A percentile compares a stretch with the other conserved stretches of the same genome.
Evolutionary conservation across 2,888 invertebrate genomes (phyloP).

Genomic region (Torymus aiolomorphi): DNA sequence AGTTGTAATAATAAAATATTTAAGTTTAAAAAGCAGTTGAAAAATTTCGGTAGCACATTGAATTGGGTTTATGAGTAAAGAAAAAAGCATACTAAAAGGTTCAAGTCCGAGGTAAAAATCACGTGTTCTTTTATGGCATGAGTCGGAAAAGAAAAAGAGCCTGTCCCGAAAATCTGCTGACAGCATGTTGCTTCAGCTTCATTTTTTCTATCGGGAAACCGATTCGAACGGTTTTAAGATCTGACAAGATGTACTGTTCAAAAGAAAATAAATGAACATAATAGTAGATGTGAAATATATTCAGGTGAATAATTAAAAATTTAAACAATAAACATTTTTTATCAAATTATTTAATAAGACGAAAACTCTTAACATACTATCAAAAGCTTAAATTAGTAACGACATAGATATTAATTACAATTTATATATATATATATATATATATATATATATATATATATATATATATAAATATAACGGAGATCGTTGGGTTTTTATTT

Average conservation of each 20-base stretch:
- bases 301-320: background rate
- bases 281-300: background rate
- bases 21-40: background rate
- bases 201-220: constrained; percentile 45
- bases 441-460: too few species aligned
- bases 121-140: constrained; percentile 53
- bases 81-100: constrained; percentile 43
- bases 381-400: constrained; percentile 35
- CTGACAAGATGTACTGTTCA: background rate
- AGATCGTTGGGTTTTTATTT: constrained; percentile 33
- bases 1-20: constrained; percentile 7
- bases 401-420: background rate
- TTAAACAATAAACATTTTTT: background rate
- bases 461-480: constrained; percentile 22
- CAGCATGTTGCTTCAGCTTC: constrained; percentile 49
- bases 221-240: constrained; percentile 22
- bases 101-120: constrained; percentile 50
- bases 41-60: background rate
- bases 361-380: constrained; percentile 24
- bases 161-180: constrained; percentile 50
- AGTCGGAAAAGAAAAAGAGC: constrained; percentile 19
- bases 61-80: constrained; percentile 45
- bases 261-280: background rate
- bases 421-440: too few species aligned
- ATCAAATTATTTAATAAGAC: constrained; percentile 36